Conservation (phyloP, 2,113 vertebrate genomes). For the Bufo gargarizans region DNA sequence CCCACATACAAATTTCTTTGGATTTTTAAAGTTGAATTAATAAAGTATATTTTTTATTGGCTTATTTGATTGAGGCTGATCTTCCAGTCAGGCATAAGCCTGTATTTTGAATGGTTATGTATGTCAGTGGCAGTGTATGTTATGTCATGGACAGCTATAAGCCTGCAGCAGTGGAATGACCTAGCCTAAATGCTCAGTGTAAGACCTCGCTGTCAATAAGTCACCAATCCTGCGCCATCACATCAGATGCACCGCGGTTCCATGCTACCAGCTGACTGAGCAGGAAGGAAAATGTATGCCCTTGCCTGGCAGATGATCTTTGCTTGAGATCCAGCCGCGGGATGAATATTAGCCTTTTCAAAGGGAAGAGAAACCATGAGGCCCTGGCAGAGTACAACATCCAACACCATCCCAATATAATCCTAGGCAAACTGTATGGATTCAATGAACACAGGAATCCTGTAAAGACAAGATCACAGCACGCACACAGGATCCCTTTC, state of each 20-base stretch:
- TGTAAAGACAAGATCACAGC: conserved; percentile 57
- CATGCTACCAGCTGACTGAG: conserved; percentile 42
- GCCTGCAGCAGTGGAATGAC: neutral
- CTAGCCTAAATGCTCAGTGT: neutral
- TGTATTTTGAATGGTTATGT: conserved; percentile 14
- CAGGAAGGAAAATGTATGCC: conserved; percentile 48
- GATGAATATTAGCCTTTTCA: conserved; percentile 55
- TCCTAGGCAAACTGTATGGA: conserved; percentile 52
- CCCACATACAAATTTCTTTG: too few relatives aligned
- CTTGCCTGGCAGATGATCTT: conserved; percentile 56
- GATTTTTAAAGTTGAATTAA: too few relatives aligned
- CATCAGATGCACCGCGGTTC: neutral
- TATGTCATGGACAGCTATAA: conserved; percentile 1
- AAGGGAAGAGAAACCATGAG: conserved; percentile 59
- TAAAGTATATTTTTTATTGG: too few relatives aligned
- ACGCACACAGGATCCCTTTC: conserved; percentile 40
- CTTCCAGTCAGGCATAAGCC: too few relatives aligned
- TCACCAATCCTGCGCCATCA: conserved; percentile 11
- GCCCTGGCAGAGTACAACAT: conserved; percentile 50
- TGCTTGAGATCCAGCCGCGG: conserved; percentile 46
- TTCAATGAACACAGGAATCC: conserved; percentile 55
- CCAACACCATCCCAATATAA: conserved; percentile 52
- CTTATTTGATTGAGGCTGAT: too few relatives aligned
- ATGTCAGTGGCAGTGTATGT: conserved; percentile 10
- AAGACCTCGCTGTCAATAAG: neutral